Conservation (phyloP, 2,888 invertebrate species). For the Tenthredo amoena region DNA sequence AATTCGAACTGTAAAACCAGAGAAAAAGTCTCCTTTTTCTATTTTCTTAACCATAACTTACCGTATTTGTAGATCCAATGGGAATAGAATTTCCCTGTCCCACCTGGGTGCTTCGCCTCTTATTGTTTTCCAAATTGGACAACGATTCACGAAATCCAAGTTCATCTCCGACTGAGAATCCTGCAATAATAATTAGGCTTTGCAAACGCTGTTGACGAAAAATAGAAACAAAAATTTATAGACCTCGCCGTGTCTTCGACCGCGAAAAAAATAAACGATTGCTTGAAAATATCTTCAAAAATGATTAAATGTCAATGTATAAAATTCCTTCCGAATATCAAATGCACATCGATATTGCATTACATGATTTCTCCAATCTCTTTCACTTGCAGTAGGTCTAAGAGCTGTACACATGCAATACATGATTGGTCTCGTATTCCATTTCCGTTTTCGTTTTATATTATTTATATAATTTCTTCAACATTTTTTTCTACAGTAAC, state of each 20-base stretch:
- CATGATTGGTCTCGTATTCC: background rate
- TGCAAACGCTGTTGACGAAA: background rate
- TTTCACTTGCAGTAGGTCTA: background rate
- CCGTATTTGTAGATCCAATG: slow-evolving; percentile 64
- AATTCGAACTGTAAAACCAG: slow-evolving; percentile 18
- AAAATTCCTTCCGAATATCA: background rate
- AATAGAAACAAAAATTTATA: background rate
- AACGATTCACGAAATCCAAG: slow-evolving; percentile 91
- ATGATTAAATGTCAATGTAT: background rate
- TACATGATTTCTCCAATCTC: background rate
- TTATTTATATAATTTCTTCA: background rate
- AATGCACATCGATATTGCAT: background rate
- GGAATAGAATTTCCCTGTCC: slow-evolving; percentile 64
- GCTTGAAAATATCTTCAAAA: background rate
- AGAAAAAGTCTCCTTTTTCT: slow-evolving; percentile 49
- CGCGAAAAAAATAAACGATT: background rate
- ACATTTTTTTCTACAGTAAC: background rate
- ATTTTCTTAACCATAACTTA: slow-evolving; percentile 60
- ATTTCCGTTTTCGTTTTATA: background rate
- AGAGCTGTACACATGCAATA: background rate
- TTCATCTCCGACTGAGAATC: slow-evolving; percentile 93
- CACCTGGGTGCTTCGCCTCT: slow-evolving; percentile 82
- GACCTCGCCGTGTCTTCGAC: background rate
- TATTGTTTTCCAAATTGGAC: slow-evolving; percentile 87
- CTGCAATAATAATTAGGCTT: slow-evolving; percentile 78